Evolutionary conservation across 37 sponge, comb jelly and placozoan species (phyloP).

Genomic region (Chondrilla cf. caribensis): DNA sequence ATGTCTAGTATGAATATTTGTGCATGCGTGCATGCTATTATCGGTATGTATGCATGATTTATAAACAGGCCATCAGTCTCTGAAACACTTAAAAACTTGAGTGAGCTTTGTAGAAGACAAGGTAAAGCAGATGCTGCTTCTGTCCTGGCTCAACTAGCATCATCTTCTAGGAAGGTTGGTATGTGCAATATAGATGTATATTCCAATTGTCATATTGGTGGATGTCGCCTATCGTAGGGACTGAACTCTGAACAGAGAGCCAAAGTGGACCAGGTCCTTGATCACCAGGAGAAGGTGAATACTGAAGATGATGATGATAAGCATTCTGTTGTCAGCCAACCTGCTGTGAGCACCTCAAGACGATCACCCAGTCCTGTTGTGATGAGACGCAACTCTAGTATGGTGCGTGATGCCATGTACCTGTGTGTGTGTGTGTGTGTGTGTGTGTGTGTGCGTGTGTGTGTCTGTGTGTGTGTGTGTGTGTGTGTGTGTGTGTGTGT

Average conservation of each 20-base stretch:
- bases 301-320: slow-evolving; percentile 17
- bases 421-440: too few species aligned
- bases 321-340: neutral
- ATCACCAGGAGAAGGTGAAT: neutral
- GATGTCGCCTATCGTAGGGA: slow-evolving; percentile 41
- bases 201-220: slow-evolving; percentile 45
- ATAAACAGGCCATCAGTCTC: slow-evolving; percentile 68
- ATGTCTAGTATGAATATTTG: neutral
- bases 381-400: neutral
- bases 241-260: slow-evolving; percentile 5
- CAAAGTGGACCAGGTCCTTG: slow-evolving; percentile 1
- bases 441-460: too few species aligned
- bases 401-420: neutral
- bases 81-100: slow-evolving; percentile 71
- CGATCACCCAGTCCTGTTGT: neutral
- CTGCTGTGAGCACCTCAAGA: neutral
- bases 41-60: neutral
- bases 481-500: slow-evolving; percentile 11
- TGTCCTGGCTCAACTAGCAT: slow-evolving; percentile 45
- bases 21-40: slow-evolving; percentile 7
- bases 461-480: neutral
- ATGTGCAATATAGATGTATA: too few species aligned
- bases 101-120: slow-evolving; percentile 76
- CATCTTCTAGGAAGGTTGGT: slow-evolving; percentile 2
- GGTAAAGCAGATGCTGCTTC: slow-evolving; percentile 77